phyloP scores from a whole-genome alignment of 2,797 vertebrate genomes.

The Parotocinclus haroldoi region DNA sequence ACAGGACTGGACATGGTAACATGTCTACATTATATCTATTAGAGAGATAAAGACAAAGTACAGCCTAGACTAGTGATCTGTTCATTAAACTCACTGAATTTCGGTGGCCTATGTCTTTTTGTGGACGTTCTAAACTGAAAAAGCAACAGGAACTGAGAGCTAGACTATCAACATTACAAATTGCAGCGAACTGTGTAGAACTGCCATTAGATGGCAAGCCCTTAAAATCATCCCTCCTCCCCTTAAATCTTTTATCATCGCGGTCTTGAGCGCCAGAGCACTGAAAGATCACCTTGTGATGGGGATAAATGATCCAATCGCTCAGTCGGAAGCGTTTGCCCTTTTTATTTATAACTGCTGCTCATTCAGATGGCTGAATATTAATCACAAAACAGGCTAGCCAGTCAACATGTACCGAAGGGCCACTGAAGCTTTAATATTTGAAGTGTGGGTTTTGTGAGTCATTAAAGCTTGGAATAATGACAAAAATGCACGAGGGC shows the following conservation, averaged over 20 bases:
- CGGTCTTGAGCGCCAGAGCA: constrained; percentile 47
- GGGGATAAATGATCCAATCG: constrained; percentile 68
- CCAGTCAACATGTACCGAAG: neutral
- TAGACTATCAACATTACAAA: constrained; percentile 38
- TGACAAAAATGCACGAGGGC: neutral
- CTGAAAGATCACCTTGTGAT: constrained; percentile 62
- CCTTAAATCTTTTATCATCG: constrained; percentile 52
- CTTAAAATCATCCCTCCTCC: constrained; percentile 31
- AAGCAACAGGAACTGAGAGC: constrained; percentile 19
- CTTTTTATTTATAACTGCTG: constrained; percentile 64
- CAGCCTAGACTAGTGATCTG: too few relatives aligned
- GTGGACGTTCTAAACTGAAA: too few relatives aligned
- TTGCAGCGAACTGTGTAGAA: constrained; percentile 57
- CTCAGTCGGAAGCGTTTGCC: constrained; percentile 60
- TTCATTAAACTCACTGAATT: too few relatives aligned
- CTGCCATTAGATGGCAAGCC: constrained; percentile 29
- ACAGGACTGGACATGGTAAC: too few relatives aligned
- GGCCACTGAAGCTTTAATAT: constrained; percentile 2
- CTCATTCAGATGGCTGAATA: constrained; percentile 58
- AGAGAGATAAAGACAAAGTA: too few relatives aligned
- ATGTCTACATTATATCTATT: too few relatives aligned
- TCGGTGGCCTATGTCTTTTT: too few relatives aligned
- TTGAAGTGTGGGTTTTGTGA: constrained; percentile 47
- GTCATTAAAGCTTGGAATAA: constrained; percentile 51
- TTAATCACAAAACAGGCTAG: constrained; percentile 56